Evolutionary conservation across 2,888 invertebrate species (phyloP), one percentile per base, ranked within the genome.

Genomic region (Liopterus haemorrhoidalis): DNA sequence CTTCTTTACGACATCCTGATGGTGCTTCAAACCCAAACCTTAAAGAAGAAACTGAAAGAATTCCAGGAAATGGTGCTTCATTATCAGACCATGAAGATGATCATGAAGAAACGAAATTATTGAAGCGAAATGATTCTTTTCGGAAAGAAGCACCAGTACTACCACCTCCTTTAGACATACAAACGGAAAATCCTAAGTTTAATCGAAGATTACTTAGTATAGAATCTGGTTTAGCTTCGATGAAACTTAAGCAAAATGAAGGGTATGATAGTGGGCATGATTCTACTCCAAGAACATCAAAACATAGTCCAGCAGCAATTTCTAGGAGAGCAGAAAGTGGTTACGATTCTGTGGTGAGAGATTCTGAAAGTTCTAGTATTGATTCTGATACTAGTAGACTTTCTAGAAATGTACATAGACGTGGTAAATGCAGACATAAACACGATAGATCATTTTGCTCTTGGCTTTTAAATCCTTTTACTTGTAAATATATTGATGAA

Each of bases 21-120:
- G 92, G 92, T 33, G 91, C 93, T 38, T 93, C 92, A 16, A 92
- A 93, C 73, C 92, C 92, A 12, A 90, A 91, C 70, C 73, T 93
- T 57, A 75, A 80, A 44, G 84, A 83, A 64, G 81, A 79, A 65
- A 65, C 67, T 41, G 74, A 73, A 56, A 72, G 78, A 58, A 65
- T 77, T 53, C 78, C 80, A 1, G 79, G 79, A 9, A 80, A 75
- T 49, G 79, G 79, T 4, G 76, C 78, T 6, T 74, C 76, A 35
- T 52, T 52, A 27, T 52, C 50, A 4, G 42, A 54, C 15, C 54
- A 56, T 36, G 48, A 51, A 25, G 57, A 55, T 32, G 54, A 53
- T 5, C 39, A 45, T 24, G 45, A 33, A 8, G 33, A 45, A 53
- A 51, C 37, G 41, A 54, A 28, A 20, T 27, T 43, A 15, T 35